phyloP scores from a whole-genome alignment of 2,113 vertebrate species.

The Raja brachyura region DNA sequence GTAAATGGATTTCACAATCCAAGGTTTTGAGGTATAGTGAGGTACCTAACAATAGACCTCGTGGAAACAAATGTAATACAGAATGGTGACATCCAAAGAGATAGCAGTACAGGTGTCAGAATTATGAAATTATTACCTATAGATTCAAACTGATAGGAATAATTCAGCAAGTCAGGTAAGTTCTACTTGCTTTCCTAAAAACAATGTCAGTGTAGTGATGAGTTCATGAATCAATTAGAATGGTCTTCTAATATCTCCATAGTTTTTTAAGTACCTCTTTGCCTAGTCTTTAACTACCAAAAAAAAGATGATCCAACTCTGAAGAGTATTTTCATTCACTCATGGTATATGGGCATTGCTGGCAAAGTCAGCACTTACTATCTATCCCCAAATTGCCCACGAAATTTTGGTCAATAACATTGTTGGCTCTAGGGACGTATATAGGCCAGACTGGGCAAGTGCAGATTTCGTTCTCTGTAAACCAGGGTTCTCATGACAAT shows the following conservation, averaged over 20 bases:
- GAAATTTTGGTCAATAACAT: too few species aligned
- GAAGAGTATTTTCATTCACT: too few species aligned
- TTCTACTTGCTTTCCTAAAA: not conserved
- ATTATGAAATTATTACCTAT: not conserved
- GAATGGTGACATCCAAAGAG: not conserved
- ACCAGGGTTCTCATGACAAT: too few species aligned
- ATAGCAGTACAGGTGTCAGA: not conserved
- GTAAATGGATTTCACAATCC: not conserved
- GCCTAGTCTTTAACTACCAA: not conserved
- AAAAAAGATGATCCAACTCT: not conserved
- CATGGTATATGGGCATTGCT: too few species aligned
- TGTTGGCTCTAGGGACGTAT: too few species aligned
- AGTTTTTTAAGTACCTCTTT: not conserved
- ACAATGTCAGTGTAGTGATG: not conserved
- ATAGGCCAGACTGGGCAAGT: too few species aligned
- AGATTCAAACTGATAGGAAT: not conserved
- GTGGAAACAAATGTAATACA: not conserved
- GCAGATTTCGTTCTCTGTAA: too few species aligned
- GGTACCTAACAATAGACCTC: not conserved
- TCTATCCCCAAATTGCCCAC: too few species aligned
- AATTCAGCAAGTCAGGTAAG: not conserved
- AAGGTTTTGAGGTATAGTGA: not conserved
- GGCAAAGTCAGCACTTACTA: too few species aligned
- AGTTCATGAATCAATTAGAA: not conserved
- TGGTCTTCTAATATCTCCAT: not conserved